Conservation (phyloP, 2,113 vertebrate genomes). For the Solenodon paradoxus region DNA sequence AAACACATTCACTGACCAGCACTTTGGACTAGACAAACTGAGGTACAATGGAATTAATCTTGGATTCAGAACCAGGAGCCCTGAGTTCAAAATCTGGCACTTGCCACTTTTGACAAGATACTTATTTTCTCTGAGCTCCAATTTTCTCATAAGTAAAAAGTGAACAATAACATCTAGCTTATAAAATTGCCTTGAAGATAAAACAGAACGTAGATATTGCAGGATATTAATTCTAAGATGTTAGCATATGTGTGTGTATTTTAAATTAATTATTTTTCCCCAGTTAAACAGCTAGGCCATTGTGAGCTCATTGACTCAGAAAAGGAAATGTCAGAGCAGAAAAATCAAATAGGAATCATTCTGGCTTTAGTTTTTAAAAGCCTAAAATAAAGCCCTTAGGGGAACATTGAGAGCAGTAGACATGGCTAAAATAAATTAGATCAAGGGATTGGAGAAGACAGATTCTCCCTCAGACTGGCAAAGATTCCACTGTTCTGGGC, state of each 20-base stretch:
- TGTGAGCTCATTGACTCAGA: neutral
- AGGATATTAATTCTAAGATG: constrained; percentile 6
- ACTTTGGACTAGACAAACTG: neutral
- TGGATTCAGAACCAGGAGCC: neutral
- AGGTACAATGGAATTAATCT: neutral
- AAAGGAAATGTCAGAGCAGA: neutral
- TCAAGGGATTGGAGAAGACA: neutral
- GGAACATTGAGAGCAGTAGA: neutral
- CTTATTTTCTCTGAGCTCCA: neutral
- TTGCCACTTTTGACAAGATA: neutral
- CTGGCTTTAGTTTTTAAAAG: constrained; percentile 43
- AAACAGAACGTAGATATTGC: constrained; percentile 5
- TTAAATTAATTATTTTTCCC: neutral
- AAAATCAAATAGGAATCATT: constrained; percentile 4
- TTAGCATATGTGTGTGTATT: neutral
- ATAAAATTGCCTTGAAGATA: neutral
- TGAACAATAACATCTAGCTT: neutral
- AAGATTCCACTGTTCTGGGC: neutral
- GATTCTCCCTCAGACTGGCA: neutral
- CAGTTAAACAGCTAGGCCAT: neutral
- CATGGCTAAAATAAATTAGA: neutral
- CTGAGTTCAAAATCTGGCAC: neutral
- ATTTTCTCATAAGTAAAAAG: constrained; percentile 20
- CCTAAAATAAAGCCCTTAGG: neutral
- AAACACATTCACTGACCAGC: neutral